Evolutionary conservation across 1,140 invertebrate genomes (phyloP), one percentile per base, ranked within the genome.

Genomic region (Lutraria rhynchaena): DNA sequence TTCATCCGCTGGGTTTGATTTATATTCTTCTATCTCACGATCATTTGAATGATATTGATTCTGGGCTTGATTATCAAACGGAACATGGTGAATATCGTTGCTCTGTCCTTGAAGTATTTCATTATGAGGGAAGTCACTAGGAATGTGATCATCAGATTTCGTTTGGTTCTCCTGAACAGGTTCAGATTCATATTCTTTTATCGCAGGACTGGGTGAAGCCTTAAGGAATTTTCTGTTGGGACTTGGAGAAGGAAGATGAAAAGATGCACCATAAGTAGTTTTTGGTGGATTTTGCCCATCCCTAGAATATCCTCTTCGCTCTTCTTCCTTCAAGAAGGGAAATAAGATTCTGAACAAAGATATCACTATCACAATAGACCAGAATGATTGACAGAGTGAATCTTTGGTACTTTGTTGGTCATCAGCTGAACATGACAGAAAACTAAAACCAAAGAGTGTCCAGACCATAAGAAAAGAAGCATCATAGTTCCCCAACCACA

Each of bases 251-350:
- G 53, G 71, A 37, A 44, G 51, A 17, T 57, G 35, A 57, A 55
- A 71, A 1, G 69, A 33, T 27, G 69, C 27, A 35, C 33, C 69
- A 17, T 55, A 71, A 33, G 69, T 71, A 4, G 69, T 71, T 33
- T 57, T 55, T 55, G 69, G 27, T 35, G 69, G 5, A 7, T 17
- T 35, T 19, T 44, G 5, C 1, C 61, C 37, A 41, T 44, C 61
- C 22, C 37, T 65, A 5, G 35, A 41, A 65, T 27, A 13, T 65
- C 37, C 46, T 46, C 37, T 41, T 24, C 46, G 35, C n/a, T 41
- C 61, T 65, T 65, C 61, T 46, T 24, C 61, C 61, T 65, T 65
- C 5, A 65, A n/a, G 35, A 44, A 65, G 35, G 35, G 27, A 65
- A 65, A 65, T 5, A 61, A 61, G 46, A 41, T n/a, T n/a, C n/a